Conservation (phyloP, 2,113 vertebrate genomes). For the Suncus etruscus region DNA sequence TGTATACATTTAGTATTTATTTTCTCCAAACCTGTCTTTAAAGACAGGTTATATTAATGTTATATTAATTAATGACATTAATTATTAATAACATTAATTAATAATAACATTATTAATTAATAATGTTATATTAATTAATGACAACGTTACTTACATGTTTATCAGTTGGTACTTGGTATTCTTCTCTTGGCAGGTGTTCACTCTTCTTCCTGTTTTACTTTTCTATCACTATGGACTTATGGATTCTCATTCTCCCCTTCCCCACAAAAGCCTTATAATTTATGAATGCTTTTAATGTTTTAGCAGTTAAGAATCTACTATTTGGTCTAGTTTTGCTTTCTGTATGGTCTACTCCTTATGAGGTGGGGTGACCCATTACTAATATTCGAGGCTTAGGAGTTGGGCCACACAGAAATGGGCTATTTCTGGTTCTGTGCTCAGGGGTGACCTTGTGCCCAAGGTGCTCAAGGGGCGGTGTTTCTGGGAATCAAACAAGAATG, state of each 20-base stretch:
- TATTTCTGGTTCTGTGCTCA: too few species aligned
- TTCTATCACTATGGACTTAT: neutral
- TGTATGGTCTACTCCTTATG: too few species aligned
- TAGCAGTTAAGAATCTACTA: neutral
- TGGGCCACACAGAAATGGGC: too few species aligned
- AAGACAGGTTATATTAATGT: neutral
- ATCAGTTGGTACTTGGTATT: neutral
- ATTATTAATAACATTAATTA: too few species aligned
- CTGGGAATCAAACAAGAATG: too few species aligned
- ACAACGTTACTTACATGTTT: neutral
- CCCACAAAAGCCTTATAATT: neutral
- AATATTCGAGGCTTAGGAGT: too few species aligned
- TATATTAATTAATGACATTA: neutral
- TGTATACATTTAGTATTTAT: neutral
- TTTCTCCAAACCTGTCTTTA: neutral
- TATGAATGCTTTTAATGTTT: conserved; percentile 3
- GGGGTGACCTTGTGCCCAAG: too few species aligned
- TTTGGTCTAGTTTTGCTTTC: too few species aligned
- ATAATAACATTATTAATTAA: too few species aligned
- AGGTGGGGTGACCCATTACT: too few species aligned
- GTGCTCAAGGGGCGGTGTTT: too few species aligned
- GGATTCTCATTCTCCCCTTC: neutral
- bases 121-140: neutral
- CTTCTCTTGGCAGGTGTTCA: neutral
- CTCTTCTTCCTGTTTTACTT: neutral